Percentiles rank a stretch among this genome's conserved stretches.
Conservation (phyloP, 2,888 invertebrate species). For the Melieria picta region DNA sequence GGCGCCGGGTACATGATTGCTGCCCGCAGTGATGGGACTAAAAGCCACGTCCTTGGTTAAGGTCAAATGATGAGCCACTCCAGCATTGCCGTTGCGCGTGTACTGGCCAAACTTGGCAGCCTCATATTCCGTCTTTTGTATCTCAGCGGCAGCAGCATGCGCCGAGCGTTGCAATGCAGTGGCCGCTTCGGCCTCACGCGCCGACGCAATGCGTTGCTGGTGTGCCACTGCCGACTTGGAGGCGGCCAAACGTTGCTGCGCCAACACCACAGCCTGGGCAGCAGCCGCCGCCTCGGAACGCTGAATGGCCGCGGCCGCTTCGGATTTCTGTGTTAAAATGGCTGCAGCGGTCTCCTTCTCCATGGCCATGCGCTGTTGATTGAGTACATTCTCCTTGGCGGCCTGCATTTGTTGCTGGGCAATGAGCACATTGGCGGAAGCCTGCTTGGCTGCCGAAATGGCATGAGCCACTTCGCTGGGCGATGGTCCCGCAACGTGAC, state of each 20-base stretch:
- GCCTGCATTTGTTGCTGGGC: conserved; percentile 80
- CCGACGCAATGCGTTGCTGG: conserved; percentile 77
- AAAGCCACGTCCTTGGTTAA: conserved; percentile 72
- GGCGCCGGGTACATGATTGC: conserved; percentile 59
- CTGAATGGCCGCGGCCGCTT: conserved; percentile 75
- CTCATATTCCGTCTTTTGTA: conserved; percentile 74
- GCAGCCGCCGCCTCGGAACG: conserved; percentile 75
- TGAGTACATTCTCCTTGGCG: conserved; percentile 76
- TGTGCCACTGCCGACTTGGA: conserved; percentile 77
- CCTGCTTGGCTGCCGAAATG: conserved; percentile 79
- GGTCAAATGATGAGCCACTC: conserved; percentile 71
- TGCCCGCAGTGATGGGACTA: conserved; percentile 60
- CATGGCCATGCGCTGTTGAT: conserved; percentile 78
- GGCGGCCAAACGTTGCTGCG: conserved; percentile 77
- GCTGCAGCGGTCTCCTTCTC: conserved; percentile 80
- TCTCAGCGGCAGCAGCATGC: conserved; percentile 75
- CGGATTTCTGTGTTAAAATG: conserved; percentile 71
- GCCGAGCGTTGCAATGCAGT: conserved; percentile 77
- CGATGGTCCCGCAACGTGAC: conserved; percentile 59
- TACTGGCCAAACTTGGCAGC: conserved; percentile 72
- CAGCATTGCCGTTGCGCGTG: conserved; percentile 70
- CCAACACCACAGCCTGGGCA: conserved; percentile 73
- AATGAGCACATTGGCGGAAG: conserved; percentile 75
- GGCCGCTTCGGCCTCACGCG: conserved; percentile 78
- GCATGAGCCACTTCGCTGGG: conserved; percentile 78